A percentile compares a stretch with the other conserved stretches of the same genome.
Conservation (phyloP, 2,113 vertebrate species). For the Cochlearius cochlearius region DNA sequence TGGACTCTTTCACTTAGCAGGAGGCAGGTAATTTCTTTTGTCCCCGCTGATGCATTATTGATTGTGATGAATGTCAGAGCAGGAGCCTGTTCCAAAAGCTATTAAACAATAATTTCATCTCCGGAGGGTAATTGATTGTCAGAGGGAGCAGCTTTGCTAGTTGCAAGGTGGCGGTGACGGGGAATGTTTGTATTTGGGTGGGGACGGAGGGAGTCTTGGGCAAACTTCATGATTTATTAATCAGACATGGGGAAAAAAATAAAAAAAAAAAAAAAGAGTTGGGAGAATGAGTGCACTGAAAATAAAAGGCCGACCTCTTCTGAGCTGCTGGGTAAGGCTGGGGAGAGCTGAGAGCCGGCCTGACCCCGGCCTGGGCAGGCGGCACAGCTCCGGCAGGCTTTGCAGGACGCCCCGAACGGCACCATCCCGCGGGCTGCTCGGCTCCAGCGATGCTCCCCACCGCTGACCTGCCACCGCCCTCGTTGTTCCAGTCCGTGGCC, state of each 20-base stretch:
- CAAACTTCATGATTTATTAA: slow-evolving; percentile 77
- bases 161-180: slow-evolving; percentile 63
- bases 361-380: background rate
- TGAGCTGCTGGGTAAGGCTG: background rate
- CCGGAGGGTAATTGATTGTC: slow-evolving; percentile 82
- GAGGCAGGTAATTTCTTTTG: slow-evolving; percentile 83
- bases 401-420: background rate
- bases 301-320: slow-evolving; percentile 13
- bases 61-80: slow-evolving; percentile 84
- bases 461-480: rapidly evolving
- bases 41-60: slow-evolving; percentile 83
- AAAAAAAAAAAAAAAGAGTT: background rate
- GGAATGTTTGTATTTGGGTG: slow-evolving; percentile 75
- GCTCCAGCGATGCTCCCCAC: background rate
- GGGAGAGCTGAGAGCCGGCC: background rate
- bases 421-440: background rate
- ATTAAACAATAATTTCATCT: slow-evolving; percentile 87
- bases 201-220: slow-evolving; percentile 32
- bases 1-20: slow-evolving; percentile 78
- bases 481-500: background rate
- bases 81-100: slow-evolving; percentile 79
- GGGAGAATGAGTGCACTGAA: slow-evolving; percentile 16
- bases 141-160: slow-evolving; percentile 66
- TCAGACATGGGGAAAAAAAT: background rate
- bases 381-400: background rate